Evolutionary conservation across 2,888 invertebrate genomes (phyloP).

Genomic region (Amphiduros pacificus): DNA sequence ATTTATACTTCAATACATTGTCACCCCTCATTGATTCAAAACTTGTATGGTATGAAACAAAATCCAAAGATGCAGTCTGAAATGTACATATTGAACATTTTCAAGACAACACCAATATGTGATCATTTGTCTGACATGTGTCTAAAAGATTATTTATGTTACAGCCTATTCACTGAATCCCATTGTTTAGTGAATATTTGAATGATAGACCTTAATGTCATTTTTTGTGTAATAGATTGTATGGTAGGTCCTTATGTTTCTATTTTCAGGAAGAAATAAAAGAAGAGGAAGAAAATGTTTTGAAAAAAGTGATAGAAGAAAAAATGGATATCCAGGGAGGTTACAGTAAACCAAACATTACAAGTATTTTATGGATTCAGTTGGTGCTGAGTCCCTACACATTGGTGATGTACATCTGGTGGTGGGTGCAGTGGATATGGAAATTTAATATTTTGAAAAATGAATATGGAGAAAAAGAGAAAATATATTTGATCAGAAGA

Average conservation of each 20-base stretch:
- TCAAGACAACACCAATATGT: no score
- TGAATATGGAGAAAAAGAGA: conserved; percentile 81
- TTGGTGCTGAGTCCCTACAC: conserved; percentile 76
- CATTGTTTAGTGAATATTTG: no score
- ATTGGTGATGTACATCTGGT: conserved; percentile 70
- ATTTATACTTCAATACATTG: no score
- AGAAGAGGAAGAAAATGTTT: conserved; percentile 78
- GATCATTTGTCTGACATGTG: no score
- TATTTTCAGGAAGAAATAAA: conserved; percentile 62
- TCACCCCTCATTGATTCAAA: no score
- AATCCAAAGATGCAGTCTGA: no score
- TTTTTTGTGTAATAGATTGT: no score
- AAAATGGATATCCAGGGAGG: conserved; percentile 92
- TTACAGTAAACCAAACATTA: conserved; percentile 78
- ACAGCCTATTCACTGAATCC: no score
- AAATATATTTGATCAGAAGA: conserved; percentile 80
- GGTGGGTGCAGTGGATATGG: conserved; percentile 82
- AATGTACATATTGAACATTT: no score
- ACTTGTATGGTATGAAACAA: no score
- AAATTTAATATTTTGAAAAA: conserved; percentile 74
- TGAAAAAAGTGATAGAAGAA: conserved; percentile 81
- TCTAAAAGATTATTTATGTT: no score
- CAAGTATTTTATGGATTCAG: conserved; percentile 82
- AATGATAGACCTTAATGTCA: no score
- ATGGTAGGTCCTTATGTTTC: neutral